Conservation (phyloP, 2,113 vertebrate species). For the Crotalus horridus region DNA sequence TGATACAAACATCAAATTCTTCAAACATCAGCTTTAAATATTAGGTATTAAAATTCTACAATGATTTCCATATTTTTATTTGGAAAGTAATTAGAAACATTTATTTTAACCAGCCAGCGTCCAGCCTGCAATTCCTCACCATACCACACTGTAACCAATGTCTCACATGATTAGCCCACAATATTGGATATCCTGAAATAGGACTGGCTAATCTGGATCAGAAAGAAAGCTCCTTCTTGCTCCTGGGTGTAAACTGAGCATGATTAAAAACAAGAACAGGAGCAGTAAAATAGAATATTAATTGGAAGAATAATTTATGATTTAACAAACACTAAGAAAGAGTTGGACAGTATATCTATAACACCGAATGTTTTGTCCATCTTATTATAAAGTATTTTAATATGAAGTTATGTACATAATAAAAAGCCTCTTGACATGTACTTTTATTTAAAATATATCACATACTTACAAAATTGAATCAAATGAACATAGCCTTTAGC, state of each 20-base stretch:
- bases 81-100: neutral
- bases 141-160: neutral
- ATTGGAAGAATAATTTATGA: neutral
- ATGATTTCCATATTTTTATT: neutral
- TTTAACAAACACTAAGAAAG: neutral
- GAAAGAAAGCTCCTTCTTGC: neutral
- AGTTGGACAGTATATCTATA: neutral
- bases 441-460: neutral
- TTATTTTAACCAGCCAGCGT: neutral
- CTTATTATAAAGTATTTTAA: neutral
- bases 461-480: neutral
- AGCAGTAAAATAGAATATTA: neutral
- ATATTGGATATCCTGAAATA: neutral
- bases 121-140: neutral
- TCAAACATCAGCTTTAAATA: neutral
- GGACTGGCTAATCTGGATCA: neutral
- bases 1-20: neutral
- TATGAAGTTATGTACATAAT: neutral
- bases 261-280: neutral
- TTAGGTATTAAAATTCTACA: neutral
- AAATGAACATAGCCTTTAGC: fast-evolving
- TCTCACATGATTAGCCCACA: neutral
- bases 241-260: neutral
- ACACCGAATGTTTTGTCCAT: neutral
- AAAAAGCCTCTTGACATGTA: neutral